Evolutionary conservation across 2,113 vertebrate species (phyloP).

Genomic region (Pterocles gutturalis): DNA sequence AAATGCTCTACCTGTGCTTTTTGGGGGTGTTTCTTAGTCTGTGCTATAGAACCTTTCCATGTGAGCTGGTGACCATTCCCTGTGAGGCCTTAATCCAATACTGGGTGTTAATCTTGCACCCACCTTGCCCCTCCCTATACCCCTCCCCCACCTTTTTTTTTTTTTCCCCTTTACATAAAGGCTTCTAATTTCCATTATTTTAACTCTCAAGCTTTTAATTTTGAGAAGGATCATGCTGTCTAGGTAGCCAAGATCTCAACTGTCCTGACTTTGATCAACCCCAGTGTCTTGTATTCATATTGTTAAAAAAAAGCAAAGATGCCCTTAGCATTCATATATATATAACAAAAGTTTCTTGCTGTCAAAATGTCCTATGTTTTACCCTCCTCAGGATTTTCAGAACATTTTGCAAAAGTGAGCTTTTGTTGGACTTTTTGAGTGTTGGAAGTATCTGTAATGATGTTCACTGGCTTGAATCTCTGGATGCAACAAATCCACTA

Average conservation of each 20-base stretch:
- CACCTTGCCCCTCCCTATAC: not conserved
- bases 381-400: not conserved
- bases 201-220: conserved; percentile 52
- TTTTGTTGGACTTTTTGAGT: not conserved
- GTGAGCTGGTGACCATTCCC: not conserved
- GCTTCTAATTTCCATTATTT: not conserved
- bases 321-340: not conserved
- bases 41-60: not conserved
- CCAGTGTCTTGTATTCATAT: not conserved
- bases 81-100: not conserved
- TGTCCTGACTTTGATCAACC: conserved; percentile 17
- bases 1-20: not conserved
- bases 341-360: not conserved
- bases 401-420: conserved; percentile 13
- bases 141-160: not conserved
- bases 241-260: conserved; percentile 2
- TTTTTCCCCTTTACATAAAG: not conserved
- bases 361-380: not conserved
- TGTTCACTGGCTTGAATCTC: not conserved
- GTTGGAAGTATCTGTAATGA: not conserved
- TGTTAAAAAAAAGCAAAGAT: not conserved
- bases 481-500: not conserved
- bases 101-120: not conserved
- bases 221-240: not conserved
- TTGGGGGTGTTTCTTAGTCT: not conserved